phyloP scores from a whole-genome alignment of 2,888 invertebrate genomes.

The Cataglyphis albicans region DNA sequence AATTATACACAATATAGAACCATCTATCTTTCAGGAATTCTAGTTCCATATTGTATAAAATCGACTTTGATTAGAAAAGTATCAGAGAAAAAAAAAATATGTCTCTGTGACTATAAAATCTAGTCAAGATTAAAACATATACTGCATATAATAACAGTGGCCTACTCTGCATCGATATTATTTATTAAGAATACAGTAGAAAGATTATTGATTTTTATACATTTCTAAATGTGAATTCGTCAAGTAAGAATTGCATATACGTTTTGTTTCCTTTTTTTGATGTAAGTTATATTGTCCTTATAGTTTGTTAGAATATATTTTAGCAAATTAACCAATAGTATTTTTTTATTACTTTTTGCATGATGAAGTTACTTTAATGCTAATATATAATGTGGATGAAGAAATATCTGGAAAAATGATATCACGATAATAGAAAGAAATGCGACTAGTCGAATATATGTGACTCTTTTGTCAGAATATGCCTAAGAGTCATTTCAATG shows the following conservation, averaged over 20 bases:
- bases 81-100: not conserved
- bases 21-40: not conserved
- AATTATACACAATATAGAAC: not conserved
- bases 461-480: conserved; percentile 47
- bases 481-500: conserved; percentile 57
- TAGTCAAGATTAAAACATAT: conserved; percentile 19
- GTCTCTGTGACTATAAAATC: not conserved
- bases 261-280: conserved; percentile 4
- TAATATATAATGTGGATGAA: not conserved
- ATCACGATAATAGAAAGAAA: conserved; percentile 5
- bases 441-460: not conserved
- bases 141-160: conserved; percentile 48
- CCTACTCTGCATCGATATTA: conserved; percentile 59
- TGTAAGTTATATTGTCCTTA: conserved; percentile 28
- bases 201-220: conserved; percentile 56
- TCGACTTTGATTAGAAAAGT: not conserved
- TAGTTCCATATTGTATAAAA: not conserved
- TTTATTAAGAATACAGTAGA: conserved; percentile 36
- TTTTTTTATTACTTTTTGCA: conserved; percentile 12
- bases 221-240: conserved; percentile 48
- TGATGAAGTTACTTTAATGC: conserved; percentile 10
- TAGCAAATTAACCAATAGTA: conserved; percentile 2
- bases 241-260: not conserved
- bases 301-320: conserved; percentile 4
- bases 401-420: not conserved